Evolutionary conservation across 2,113 vertebrate species (phyloP), one percentile per base, ranked within the genome.

Genomic region (Miniopterus natalensis): DNA sequence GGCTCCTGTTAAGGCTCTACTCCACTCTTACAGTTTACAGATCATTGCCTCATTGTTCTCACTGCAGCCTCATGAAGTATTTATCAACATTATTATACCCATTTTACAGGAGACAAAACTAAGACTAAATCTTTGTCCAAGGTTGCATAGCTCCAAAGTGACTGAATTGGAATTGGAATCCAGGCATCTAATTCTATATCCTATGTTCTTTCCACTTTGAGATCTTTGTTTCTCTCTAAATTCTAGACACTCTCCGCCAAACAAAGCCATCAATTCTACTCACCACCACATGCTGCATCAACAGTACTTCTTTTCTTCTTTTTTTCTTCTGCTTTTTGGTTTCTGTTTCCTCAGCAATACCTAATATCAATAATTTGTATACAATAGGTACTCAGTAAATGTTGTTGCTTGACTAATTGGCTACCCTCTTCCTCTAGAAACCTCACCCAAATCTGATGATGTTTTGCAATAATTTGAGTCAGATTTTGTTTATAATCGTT

Each of bases 1-100:
- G 81, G 99, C 99, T 95, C 99, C 99, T 0, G 99, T 74, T 29
- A 99, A 98, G 96, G 99, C 99, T 71, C 99, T 36, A n/a, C 65
- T 20, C n/a, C n/a, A 73, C 4, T 74, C 66, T 53, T 59, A 92
- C 6, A 57, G 40, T 84, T 86, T 95, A 59, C 7, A 95, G 73
- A 6, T 42, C 53, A 47, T 74, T 55, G 36, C 11, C 89, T 92
- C 74, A 36, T 49, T 36, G 15, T 84, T 89, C 53, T 96, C 70
- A 83, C 31, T 42, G 11, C 31, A 92, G 8, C 12, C 47, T 42
- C n/a, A 21, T 51, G 53, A 86, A 75, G 10, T 63, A 29, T 36
- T 79, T 75, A 45, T 55, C 47, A 63, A 8, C 36, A 75, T 66
- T 78, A 49, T 14, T 83, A 55, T 18, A 75, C 17, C 11, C 40